Conservation (phyloP, 2,113 vertebrate species). For the Sylvilagus bachmani region DNA sequence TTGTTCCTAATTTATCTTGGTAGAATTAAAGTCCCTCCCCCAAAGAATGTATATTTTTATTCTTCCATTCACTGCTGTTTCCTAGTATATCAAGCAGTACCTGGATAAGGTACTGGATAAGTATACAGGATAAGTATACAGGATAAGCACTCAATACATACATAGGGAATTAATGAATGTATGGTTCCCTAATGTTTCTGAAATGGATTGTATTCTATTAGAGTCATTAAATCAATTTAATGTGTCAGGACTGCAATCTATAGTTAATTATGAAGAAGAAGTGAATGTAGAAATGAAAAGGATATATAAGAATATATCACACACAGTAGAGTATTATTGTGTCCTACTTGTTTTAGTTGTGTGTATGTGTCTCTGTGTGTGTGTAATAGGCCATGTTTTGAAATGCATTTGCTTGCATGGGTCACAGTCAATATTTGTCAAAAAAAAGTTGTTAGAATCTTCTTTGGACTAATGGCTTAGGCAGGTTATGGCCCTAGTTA, state of each 20-base stretch:
- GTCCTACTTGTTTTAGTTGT: background rate
- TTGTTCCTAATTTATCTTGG: background rate
- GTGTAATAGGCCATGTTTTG: background rate
- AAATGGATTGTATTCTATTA: background rate
- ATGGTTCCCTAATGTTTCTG: background rate
- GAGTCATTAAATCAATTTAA: background rate
- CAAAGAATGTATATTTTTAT: background rate
- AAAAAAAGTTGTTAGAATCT: background rate
- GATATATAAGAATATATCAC: background rate
- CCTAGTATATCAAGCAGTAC: background rate
- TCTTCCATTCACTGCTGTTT: background rate
- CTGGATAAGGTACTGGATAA: no score
- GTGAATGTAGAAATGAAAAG: background rate
- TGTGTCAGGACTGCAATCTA: background rate
- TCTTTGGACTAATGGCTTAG: background rate
- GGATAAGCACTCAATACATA: background rate
- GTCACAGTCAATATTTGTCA: background rate
- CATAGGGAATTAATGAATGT: background rate
- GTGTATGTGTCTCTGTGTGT: background rate
- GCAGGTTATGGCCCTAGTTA: background rate
- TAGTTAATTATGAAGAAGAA: slow-evolving; percentile 7
- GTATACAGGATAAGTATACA: background rate
- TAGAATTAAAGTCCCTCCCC: background rate
- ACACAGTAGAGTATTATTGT: background rate
- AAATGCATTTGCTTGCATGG: background rate